Evolutionary conservation across 2,797 vertebrate genomes (phyloP).

Genomic region (Chaetodon trifasciatus): DNA sequence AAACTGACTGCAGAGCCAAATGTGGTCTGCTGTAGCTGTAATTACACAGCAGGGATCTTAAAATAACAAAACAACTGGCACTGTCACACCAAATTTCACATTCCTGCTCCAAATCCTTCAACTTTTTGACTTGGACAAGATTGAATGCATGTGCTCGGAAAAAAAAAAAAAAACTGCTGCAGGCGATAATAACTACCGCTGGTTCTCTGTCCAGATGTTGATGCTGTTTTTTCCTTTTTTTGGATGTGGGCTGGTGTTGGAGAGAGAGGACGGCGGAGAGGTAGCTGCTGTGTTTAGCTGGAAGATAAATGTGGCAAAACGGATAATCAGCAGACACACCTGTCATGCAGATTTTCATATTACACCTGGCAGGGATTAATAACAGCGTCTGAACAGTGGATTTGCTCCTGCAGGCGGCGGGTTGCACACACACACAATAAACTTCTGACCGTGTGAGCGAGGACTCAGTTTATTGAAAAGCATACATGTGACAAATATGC

Average conservation of each 20-base stretch:
- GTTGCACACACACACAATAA: slow-evolving; percentile 2
- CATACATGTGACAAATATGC: slow-evolving; percentile 19
- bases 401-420: slow-evolving; percentile 15
- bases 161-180: slow-evolving; percentile 7
- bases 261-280: neutral
- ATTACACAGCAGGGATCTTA: slow-evolving; percentile 21
- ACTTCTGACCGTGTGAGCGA: neutral
- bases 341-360: slow-evolving; percentile 17
- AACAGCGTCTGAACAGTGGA: neutral
- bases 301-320: slow-evolving; percentile 48
- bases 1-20: slow-evolving; percentile 14
- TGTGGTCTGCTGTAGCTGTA: neutral
- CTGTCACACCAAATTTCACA: slow-evolving; percentile 12
- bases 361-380: slow-evolving; percentile 40
- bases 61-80: neutral
- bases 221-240: neutral
- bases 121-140: slow-evolving; percentile 25
- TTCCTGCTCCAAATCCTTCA: slow-evolving; percentile 24
- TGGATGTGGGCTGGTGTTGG: neutral
- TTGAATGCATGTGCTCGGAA: slow-evolving; percentile 21
- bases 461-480: slow-evolving; percentile 28
- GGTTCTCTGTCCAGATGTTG: slow-evolving; percentile 4
- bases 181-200: neutral
- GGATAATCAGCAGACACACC: slow-evolving; percentile 28
- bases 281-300: slow-evolving; percentile 12